These are phyloP conservation scores for Psilanteris sp. DNA, from an alignment of 1,140 invertebrate genomes.

Conservation along the genomic window DNA sequence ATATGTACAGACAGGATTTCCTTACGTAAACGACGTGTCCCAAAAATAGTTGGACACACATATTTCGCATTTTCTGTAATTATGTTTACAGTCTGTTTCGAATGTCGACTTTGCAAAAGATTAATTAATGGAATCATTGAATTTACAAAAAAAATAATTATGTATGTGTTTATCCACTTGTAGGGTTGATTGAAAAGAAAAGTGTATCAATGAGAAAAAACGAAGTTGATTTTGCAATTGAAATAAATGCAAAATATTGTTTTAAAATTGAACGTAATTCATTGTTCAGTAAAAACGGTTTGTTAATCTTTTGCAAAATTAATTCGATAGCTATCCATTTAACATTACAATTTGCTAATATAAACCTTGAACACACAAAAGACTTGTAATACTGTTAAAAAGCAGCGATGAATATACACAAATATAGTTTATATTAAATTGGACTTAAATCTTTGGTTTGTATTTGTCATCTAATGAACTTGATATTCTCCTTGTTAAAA, in stretches of 20 bases:
- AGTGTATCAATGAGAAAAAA: too few species aligned
- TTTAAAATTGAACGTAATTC: too few species aligned
- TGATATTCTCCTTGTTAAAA: conserved; percentile 9
- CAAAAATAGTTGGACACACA: conserved; percentile 62
- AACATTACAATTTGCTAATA: conserved; percentile 1
- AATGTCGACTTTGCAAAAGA: conserved; percentile 1
- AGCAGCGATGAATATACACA: conserved; percentile 18
- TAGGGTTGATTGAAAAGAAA: too few species aligned
- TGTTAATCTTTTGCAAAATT: conserved; percentile 21
- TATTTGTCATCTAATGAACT: conserved; percentile 19
- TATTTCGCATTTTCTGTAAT: conserved; percentile 4
- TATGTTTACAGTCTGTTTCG: conserved; percentile 6
- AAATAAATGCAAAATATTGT: too few species aligned
- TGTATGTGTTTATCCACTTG: too few species aligned
- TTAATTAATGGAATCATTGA: too few species aligned
- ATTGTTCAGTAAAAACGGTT: too few species aligned
- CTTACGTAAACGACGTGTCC: conserved; percentile 59
- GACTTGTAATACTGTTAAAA: conserved; percentile 11
- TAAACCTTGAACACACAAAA: conserved; percentile 15
- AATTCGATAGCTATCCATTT: conserved; percentile 9
- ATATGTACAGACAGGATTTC: conserved; percentile 69
- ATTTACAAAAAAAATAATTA: too few species aligned
- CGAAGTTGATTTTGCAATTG: too few species aligned
- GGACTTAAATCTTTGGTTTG: conserved; percentile 12
- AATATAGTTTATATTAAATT: conserved; percentile 19